These are phyloP conservation scores for Psammodynastes pulverulentus DNA, from an alignment of 2,113 vertebrate genomes.

Conservation along the genomic window DNA sequence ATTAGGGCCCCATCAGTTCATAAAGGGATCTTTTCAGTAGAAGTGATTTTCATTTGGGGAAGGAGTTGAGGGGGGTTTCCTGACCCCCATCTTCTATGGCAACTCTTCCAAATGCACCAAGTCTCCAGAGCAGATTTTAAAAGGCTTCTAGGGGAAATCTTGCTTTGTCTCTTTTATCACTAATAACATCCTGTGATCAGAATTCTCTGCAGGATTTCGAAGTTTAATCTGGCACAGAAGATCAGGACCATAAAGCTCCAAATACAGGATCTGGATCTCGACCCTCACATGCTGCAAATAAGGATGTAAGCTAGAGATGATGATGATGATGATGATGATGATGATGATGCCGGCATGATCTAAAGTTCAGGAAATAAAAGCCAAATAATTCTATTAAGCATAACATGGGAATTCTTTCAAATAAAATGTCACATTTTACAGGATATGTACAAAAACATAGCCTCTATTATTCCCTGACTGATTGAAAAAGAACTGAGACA, in stretches of 20 bases:
- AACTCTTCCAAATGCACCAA: background rate
- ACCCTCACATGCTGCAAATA: background rate
- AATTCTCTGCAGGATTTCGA: background rate
- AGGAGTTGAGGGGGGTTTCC: no score
- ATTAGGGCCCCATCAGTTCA: background rate
- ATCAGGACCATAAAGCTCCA: background rate
- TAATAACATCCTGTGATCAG: background rate
- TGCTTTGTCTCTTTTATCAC: background rate
- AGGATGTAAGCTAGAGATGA: background rate
- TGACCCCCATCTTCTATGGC: background rate
- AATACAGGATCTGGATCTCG: background rate
- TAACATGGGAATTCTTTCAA: background rate
- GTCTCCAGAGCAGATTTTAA: background rate
- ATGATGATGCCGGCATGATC: background rate
- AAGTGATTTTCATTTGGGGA: background rate
- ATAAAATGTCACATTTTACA: background rate
- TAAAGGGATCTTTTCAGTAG: background rate
- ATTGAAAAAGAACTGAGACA: background rate
- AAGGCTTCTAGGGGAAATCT: background rate
- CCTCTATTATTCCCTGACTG: background rate
- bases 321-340: no score
- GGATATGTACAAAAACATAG: background rate
- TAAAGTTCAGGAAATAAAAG: background rate
- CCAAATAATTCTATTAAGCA: background rate
- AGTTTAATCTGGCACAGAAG: background rate